These are phyloP conservation scores for Scomber scombrus DNA, from an alignment of 2,113 vertebrate species.

Conservation along the genomic window DNA sequence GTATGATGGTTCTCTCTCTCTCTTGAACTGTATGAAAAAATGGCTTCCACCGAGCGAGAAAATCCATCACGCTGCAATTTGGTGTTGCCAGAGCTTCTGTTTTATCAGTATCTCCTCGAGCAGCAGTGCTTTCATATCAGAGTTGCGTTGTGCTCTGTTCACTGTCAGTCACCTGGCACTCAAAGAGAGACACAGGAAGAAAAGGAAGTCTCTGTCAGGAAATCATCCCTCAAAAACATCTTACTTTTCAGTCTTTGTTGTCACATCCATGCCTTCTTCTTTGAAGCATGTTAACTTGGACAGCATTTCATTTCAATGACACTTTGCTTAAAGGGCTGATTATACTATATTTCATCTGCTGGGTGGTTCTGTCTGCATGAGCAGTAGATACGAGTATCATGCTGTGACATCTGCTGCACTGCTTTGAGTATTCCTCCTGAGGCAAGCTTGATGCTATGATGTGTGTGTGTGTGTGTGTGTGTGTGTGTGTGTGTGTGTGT, in stretches of 20 bases:
- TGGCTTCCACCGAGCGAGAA: conserved; percentile 9
- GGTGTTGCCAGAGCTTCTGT: background rate
- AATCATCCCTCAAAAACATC: conserved; percentile 26
- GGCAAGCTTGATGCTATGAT: conserved; percentile 37
- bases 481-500: background rate
- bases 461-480: background rate
- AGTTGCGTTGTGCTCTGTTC: background rate
- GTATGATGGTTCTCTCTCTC: background rate
- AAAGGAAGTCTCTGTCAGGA: conserved; percentile 5
- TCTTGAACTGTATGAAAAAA: background rate
- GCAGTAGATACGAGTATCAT: conserved; percentile 39
- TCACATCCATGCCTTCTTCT: conserved; percentile 6
- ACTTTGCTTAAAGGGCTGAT: conserved; percentile 45
- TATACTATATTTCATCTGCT: conserved; percentile 33
- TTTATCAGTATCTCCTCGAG: conserved; percentile 52
- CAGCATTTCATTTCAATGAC: conserved; percentile 26
- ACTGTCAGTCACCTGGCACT: conserved; percentile 48
- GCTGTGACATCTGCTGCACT: conserved; percentile 66
- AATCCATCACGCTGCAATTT: conserved; percentile 37
- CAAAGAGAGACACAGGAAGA: conserved; percentile 18
- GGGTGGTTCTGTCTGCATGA: conserved; percentile 33
- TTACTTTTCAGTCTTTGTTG: conserved; percentile 22
- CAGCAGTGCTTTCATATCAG: conserved; percentile 39
- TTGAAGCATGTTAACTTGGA: conserved; percentile 28
- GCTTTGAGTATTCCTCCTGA: conserved; percentile 38